Evolutionary conservation across 2,888 invertebrate genomes (phyloP).

Genomic region (Eupeodes luniger): DNA sequence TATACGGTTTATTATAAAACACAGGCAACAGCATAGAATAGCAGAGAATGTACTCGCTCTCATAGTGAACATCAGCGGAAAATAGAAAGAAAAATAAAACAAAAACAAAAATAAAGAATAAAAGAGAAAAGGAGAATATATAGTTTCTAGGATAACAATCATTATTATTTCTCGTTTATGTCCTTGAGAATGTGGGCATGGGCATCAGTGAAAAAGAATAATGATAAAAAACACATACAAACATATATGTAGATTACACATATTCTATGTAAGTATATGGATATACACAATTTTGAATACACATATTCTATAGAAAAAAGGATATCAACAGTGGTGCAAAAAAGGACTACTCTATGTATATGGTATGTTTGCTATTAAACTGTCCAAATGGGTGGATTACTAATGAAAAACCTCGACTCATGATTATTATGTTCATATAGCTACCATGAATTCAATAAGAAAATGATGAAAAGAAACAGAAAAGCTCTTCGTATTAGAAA

Average conservation of each 20-base stretch:
- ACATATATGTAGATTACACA: neutral
- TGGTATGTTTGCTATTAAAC: slow-evolving; percentile 1
- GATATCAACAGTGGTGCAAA: neutral
- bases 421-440: neutral
- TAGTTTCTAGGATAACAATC: slow-evolving; percentile 62
- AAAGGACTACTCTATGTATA: neutral
- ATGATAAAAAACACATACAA: neutral
- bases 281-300: no score
- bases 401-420: neutral
- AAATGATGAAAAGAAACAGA: neutral
- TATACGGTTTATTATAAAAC: neutral
- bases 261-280: no score
- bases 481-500: no score
- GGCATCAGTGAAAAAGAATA: slow-evolving; percentile 58
- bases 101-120: neutral
- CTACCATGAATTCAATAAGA: neutral
- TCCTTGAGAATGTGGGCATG: slow-evolving; percentile 62
- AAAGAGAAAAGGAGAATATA: slow-evolving; percentile 40
- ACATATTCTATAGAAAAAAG: no score
- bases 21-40: neutral
- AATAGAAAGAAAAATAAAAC: neutral
- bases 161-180: slow-evolving; percentile 68
- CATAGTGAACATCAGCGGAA: neutral
- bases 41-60: neutral
- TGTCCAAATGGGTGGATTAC: neutral